Percentiles rank a stretch among this genome's conserved stretches.
Evolutionary conservation across 2,113 vertebrate species (phyloP).

Genomic region (Tychaedon coryphoeus): DNA sequence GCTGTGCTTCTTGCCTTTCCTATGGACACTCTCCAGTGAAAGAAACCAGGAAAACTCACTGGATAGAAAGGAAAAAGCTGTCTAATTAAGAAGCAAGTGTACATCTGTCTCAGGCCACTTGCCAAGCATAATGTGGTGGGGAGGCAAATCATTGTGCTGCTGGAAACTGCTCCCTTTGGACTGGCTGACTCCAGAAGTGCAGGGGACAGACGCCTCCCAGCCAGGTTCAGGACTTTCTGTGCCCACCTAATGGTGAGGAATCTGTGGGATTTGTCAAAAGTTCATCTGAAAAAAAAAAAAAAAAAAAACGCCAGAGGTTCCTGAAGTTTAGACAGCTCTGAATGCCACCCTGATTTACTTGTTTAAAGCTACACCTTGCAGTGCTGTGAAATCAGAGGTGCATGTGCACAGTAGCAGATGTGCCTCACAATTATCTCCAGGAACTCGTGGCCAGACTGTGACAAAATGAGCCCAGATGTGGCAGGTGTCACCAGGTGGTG

Average conservation of each 20-base stretch:
- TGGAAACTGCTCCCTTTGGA: slow-evolving; percentile 23
- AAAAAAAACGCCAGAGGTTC: not conserved
- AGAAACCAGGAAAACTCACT: not conserved
- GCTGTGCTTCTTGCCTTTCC: not conserved
- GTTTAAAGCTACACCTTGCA: not conserved
- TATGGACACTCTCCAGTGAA: not conserved
- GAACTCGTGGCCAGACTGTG: not conserved
- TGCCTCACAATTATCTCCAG: not conserved
- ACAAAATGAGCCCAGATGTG: slow-evolving; percentile 14
- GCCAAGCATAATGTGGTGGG: slow-evolving; percentile 52
- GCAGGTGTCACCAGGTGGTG: not conserved
- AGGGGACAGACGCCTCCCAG: slow-evolving; percentile 16
- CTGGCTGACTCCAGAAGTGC: not conserved
- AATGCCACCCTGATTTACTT: not conserved
- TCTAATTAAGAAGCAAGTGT: slow-evolving; percentile 46
- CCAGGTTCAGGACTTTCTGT: not conserved
- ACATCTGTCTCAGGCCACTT: slow-evolving; percentile 64
- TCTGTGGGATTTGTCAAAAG: slow-evolving; percentile 6
- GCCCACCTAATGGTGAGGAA: not conserved
- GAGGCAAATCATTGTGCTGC: not conserved
- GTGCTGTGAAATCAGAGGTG: not conserved
- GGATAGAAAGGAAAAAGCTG: not conserved
- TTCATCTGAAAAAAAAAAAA: not conserved
- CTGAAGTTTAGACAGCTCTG: not conserved
- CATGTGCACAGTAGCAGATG: not conserved